These are phyloP conservation scores for Saimiri boliviensis DNA, from an alignment of 2,113 vertebrate species.

Conservation along the genomic window DNA sequence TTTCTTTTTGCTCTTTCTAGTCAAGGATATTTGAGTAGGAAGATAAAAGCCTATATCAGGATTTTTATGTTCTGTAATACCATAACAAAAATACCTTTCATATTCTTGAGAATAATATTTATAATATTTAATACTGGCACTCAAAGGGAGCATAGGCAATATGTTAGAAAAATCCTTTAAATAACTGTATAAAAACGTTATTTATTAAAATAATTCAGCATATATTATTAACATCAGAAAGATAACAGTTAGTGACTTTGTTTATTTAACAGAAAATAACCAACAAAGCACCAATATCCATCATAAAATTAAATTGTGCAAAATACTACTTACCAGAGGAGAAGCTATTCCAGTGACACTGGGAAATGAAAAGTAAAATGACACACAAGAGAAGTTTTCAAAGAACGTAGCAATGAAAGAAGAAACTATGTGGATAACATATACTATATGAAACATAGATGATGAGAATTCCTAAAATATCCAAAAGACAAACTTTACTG, in stretches of 20 bases:
- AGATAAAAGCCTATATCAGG: background rate
- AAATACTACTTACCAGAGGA: background rate
- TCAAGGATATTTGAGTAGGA: background rate
- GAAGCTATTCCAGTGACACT: background rate
- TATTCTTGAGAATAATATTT: background rate
- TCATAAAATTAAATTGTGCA: constrained; percentile 22
- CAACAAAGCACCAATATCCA: background rate
- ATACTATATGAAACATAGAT: background rate
- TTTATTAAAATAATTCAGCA: background rate
- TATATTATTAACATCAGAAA: background rate
- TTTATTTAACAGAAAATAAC: background rate
- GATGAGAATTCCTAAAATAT: background rate
- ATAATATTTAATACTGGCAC: background rate
- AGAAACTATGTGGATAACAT: background rate
- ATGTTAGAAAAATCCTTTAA: background rate
- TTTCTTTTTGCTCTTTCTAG: background rate
- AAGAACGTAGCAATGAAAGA: background rate
- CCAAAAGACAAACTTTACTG: background rate
- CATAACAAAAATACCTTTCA: background rate
- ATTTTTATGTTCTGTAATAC: background rate
- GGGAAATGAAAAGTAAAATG: background rate
- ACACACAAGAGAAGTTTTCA: background rate
- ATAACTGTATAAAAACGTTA: background rate
- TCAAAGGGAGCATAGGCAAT: background rate
- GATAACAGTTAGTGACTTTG: background rate